Evolutionary conservation across 2,888 invertebrate species (phyloP).

Genomic region (Spisula subtruncata): DNA sequence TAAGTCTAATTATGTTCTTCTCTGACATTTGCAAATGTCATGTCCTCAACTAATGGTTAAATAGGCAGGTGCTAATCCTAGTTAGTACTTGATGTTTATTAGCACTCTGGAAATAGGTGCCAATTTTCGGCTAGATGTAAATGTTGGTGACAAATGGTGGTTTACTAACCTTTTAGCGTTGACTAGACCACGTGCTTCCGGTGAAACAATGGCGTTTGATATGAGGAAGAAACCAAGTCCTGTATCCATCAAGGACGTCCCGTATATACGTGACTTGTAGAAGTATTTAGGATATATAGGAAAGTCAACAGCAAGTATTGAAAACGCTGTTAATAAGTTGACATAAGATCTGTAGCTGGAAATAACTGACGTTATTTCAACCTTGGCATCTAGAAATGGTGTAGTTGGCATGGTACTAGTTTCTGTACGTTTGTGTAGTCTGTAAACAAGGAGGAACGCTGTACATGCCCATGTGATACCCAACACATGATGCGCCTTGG

Average conservation of each 20-base stretch:
- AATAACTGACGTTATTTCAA: conserved; percentile 67
- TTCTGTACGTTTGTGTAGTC: neutral
- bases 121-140: no score
- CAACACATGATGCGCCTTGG: conserved; percentile 49
- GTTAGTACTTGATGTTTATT: neutral
- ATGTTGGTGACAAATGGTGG: no score
- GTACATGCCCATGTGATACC: conserved; percentile 36
- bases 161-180: conserved; percentile 51
- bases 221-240: conserved; percentile 94
- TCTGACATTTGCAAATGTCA: neutral
- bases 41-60: neutral
- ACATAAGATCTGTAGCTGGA: conserved; percentile 75
- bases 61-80: neutral
- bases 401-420: conserved; percentile 6
- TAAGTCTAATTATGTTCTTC: neutral
- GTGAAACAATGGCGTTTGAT: conserved; percentile 77
- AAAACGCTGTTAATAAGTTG: conserved; percentile 88
- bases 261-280: conserved; percentile 95
- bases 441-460: neutral
- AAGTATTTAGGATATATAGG: conserved; percentile 93
- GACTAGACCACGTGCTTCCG: conserved; percentile 72
- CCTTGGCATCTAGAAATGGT: conserved; percentile 40
- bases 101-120: neutral
- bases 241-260: conserved; percentile 95
- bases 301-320: conserved; percentile 98